Evolutionary conservation across 2,797 vertebrate species (phyloP).

Genomic region (Chlorospingus flavigularis): DNA sequence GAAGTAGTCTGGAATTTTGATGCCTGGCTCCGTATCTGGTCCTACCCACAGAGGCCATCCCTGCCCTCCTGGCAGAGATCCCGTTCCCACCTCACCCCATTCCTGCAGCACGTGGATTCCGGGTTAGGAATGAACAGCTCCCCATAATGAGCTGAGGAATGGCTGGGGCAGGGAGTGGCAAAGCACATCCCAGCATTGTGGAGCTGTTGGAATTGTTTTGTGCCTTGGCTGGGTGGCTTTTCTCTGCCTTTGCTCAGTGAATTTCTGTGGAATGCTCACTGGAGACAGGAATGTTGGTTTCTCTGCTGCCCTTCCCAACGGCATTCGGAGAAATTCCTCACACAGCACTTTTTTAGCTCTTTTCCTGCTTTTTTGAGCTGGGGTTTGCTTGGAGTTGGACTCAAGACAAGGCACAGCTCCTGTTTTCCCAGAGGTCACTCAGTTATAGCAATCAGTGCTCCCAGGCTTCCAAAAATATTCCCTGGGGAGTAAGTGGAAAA

Average conservation of each 20-base stretch:
- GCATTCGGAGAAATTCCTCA: constrained; percentile 1
- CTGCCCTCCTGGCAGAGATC: background rate
- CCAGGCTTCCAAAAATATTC: constrained; percentile 3
- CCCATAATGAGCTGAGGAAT: background rate
- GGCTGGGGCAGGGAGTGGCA: background rate
- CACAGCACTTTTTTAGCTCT: background rate
- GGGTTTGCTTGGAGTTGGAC: background rate
- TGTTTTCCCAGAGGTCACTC: background rate
- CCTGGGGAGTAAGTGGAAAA: background rate
- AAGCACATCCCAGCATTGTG: background rate
- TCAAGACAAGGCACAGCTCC: background rate
- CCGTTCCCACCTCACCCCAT: background rate
- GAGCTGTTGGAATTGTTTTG: background rate
- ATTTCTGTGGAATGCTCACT: constrained; percentile 49
- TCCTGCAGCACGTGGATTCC: background rate
- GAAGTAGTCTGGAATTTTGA: background rate
- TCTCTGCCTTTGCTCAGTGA: background rate
- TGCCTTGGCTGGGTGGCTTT: background rate
- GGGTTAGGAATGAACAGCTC: background rate
- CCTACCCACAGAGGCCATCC: background rate
- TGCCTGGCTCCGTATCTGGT: background rate
- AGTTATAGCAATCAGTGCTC: background rate
- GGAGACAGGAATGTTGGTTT: constrained; percentile 57
- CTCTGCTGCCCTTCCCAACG: constrained; percentile 24
- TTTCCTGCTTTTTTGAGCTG: background rate